Evolutionary conservation across 2,888 invertebrate genomes (phyloP), one percentile per base, ranked within the genome.

Genomic region (Dryobota labecula): DNA sequence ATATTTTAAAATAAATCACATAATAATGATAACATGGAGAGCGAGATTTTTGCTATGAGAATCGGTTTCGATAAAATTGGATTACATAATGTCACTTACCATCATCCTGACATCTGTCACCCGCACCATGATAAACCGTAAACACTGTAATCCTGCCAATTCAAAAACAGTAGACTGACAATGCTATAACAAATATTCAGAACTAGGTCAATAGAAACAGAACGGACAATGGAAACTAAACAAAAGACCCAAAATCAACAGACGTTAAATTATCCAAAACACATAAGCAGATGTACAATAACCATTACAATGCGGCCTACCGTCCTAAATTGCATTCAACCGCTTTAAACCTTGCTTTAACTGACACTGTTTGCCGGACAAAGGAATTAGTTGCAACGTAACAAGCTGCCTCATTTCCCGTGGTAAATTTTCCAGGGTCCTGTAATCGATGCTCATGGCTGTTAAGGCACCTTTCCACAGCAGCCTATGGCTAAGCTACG

Each of bases 331-430:
- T 70, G 70, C 71, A 79, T 69, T 61, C 49, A 43, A 57, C 60
- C 63, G 33, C 38, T 70, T 58, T 33, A 61, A 57, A 60, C 66
- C 60, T 45, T 57, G 51, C 43, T 67, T 72, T 33, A 65, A 70
- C 68, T 45, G 51, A 51, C 30, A 9, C 57, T 38, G 47, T 82
- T 73, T 70, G 57, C 47, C 33, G 41, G 72, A 80, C 75, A 76
- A 69, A 76, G 77, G 82, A 77, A 84, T 71, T 78, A 80, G 73
- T 78, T 73, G 27, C 70, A 60, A 60, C n/a, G 53, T 69, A 76
- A 78, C 70, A 66, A 67, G 74, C 24, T 63, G 56, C 49, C 51
- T 73, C 57, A 74, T 83, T 80, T 83, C 54, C 70, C 33, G 43
- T n/a, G 27, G 7, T 72, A 61, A 72, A 73, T 70, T 73, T 82